Evolutionary conservation across 2,888 invertebrate species (phyloP).

Genomic region (Gerris lacustris): DNA sequence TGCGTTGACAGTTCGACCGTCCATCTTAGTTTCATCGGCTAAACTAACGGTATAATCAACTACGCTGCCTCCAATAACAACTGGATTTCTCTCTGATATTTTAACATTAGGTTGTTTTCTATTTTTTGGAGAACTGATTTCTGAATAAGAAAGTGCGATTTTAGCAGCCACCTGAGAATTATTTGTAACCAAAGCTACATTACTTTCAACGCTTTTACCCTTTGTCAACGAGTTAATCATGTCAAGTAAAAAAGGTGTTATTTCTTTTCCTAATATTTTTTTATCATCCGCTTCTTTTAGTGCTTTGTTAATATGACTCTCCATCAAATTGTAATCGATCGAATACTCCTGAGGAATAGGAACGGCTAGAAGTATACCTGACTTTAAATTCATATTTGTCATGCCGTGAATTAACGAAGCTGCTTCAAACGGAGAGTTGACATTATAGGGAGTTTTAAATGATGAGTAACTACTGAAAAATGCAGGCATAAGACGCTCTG

Average conservation of each 20-base stretch:
- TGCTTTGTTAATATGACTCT: conserved; percentile 54
- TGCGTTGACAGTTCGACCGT: conserved; percentile 66
- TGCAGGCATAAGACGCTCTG: conserved; percentile 67
- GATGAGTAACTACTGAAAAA: conserved; percentile 79
- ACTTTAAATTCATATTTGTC: conserved; percentile 44
- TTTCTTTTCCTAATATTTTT: conserved; percentile 65
- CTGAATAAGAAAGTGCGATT: conserved; percentile 47
- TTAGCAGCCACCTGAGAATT: conserved; percentile 75
- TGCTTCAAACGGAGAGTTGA: conserved; percentile 50
- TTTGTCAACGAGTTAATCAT: conserved; percentile 64
- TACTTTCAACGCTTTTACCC: conserved; percentile 71
- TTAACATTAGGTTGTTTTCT: neutral
- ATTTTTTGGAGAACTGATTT: neutral
- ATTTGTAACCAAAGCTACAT: conserved; percentile 86
- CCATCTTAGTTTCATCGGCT: conserved; percentile 41
- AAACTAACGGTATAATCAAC: neutral
- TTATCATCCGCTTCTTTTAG: conserved; percentile 47
- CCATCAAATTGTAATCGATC: neutral
- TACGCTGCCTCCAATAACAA: neutral
- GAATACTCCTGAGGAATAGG: conserved; percentile 57
- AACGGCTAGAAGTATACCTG: conserved; percentile 76
- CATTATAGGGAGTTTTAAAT: conserved; percentile 55
- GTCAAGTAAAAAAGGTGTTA: conserved; percentile 82
- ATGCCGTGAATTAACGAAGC: conserved; percentile 55
- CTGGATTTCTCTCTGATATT: neutral